Percentiles rank a stretch among this genome's conserved stretches.
Conservation (phyloP, 2,888 invertebrate species). For the Ellobium chinense region DNA sequence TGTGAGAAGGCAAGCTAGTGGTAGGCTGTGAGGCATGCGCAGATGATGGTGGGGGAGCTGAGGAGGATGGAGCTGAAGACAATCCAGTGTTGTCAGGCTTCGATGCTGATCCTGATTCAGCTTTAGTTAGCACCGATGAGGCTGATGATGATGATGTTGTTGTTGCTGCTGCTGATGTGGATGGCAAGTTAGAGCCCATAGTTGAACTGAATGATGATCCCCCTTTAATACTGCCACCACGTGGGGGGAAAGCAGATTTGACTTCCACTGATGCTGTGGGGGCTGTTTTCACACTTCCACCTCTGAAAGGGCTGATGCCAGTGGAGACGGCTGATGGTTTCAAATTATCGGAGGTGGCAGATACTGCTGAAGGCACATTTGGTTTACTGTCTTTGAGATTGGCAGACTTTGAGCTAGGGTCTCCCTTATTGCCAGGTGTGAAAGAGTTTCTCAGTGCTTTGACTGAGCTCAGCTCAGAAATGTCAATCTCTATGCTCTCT, state of each 20-base stretch:
- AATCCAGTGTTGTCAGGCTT: constrained; percentile 7
- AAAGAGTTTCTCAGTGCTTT: constrained; percentile 34
- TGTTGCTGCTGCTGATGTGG: background rate
- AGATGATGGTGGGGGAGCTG: constrained; percentile 12
- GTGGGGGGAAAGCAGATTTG: background rate
- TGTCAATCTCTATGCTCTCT: constrained; percentile 38
- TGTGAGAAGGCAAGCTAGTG: constrained; percentile 25
- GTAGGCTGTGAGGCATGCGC: constrained; percentile 20
- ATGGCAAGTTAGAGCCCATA: background rate
- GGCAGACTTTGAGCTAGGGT: constrained; percentile 1
- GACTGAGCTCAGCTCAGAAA: constrained; percentile 30
- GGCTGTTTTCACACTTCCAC: constrained; percentile 45
- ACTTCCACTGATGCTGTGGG: constrained; percentile 13
- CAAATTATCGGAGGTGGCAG: background rate
- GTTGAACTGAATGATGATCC: background rate
- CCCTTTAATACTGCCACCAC: constrained; percentile 40
- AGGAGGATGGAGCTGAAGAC: constrained; percentile 1
- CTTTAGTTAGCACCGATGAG: background rate
- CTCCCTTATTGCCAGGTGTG: background rate
- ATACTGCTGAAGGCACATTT: background rate
- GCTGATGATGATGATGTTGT: constrained; percentile 1
- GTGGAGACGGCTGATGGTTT: background rate
- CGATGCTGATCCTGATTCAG: constrained; percentile 9
- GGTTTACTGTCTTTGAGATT: constrained; percentile 34
- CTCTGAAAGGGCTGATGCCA: constrained; percentile 13